Evolutionary conservation across 2,113 vertebrate species (phyloP), one percentile per base, ranked within the genome.

Genomic region (Heterotis niloticus): DNA sequence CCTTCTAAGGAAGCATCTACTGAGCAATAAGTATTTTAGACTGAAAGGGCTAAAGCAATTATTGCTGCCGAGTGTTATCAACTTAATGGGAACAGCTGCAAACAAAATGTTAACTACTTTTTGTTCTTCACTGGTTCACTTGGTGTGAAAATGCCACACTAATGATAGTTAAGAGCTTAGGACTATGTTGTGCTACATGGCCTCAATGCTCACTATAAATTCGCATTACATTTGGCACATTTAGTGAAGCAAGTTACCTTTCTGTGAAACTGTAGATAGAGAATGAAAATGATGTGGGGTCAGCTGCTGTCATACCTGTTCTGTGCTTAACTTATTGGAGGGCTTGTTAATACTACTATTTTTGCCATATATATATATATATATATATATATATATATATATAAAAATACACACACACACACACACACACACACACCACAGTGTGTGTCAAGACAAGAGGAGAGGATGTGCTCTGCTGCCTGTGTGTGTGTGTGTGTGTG

Each of bases 391-490:
- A n/a, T n/a, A n/a, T n/a, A n/a, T n/a, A n/a, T n/a, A n/a, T n/a
- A n/a, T n/a, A n/a, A n/a, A n/a, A n/a, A 10, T 29, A 24, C 26
- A 16, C n/a, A 20, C 56, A 17, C 12, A 10, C 12, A 34, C n/a
- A 29, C 3, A n/a, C 70, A 20, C 71, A 52, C 87, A 85, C 83
- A 86, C 82, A 83, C 84, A 84, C 81, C 34, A 28, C 68, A 44
- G 68, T 10, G 18, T 51, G 68, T 44, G 28, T 18, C 9, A 11
- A 28, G 17, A 17, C 68, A 10, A 17, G 0, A 10, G 7, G 54
- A 51, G 54, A 44, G 71, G 71, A 74, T 74, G 71, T 26, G 24
- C 18, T 51, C 51, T 57, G 71, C 23, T n/a, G 23, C 71, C 1
- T n/a, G n/a, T n/a, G n/a, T n/a, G n/a, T n/a, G n/a, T n/a, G n/a